Base-by-base conservation (phyloP, 2,888 invertebrate genomes). In the Emmelina monodactyla region DNA sequence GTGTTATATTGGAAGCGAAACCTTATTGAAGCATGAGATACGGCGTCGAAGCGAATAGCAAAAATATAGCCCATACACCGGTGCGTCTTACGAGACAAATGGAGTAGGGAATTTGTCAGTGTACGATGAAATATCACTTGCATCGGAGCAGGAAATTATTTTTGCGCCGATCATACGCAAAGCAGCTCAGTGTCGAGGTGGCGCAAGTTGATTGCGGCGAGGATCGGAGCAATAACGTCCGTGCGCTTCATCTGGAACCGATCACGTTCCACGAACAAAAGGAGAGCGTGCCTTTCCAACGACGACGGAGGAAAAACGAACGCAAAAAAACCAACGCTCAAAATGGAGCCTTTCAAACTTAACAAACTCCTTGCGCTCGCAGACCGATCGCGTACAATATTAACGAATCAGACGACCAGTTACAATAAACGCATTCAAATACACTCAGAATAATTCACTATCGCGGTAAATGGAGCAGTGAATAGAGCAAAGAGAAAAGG, bases 251-350 rank as follows among this genome's bases (percentile, higher is more conserved):
- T 70, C 70, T 67, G 65, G 65, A 59, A 55, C 63, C 71, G 76
- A 75, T 76, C 76, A 76, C 72, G 76, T 72, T 66, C 68, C 56
- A 55, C 53, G 63, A 73, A 75, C 72, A 78, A 79, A 73, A 71
- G 69, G 55, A 67, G 54, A 49, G 62, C 58, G 58, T 60, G 49
- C 56, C 61, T n/a, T n/a, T n/a, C n/a, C 65, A 62, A 58, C 60
- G 29, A 12, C 60, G 63, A 54, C 62, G 53, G 50, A 47, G 50
- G 55, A 50, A 61, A 64, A 68, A 63, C 50, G 62, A 62, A 49
- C n/a, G 51, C 57, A 69, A 72, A 73, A 67, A 59, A 25, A 25
- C n/a, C 3, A 25, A 10, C 25, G 25, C n/a, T 7, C 25, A 3
- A 25, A 25, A 25, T 3, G 9, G 9, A 4, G n/a, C 25, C n/a